Evolutionary conservation across 2,888 invertebrate genomes (phyloP).

Genomic region (Eupelmus urozonus): DNA sequence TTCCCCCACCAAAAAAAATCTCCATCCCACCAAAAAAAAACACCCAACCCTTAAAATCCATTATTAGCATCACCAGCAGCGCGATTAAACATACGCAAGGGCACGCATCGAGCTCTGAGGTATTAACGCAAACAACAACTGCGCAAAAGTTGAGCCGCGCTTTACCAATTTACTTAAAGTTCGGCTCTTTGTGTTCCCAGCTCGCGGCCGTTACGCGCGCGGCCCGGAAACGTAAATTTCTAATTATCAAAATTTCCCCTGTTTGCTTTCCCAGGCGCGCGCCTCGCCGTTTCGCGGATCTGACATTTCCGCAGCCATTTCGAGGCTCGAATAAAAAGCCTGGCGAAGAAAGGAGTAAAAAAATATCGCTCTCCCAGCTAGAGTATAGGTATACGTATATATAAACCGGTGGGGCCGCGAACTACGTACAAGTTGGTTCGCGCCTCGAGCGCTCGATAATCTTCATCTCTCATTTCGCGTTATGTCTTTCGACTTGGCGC

Average conservation of each 20-base stretch:
- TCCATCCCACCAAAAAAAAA: too few relatives aligned
- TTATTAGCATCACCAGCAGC: too few relatives aligned
- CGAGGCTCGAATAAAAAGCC: conserved; percentile 23
- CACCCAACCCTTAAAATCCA: too few relatives aligned
- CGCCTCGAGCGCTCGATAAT: conserved; percentile 34
- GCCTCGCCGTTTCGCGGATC: not conserved
- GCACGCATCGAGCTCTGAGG: too few relatives aligned
- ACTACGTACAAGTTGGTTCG: conserved; percentile 4
- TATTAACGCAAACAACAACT: not conserved
- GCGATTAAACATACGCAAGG: too few relatives aligned
- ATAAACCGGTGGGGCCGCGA: not conserved
- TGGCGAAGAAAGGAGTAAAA: not conserved
- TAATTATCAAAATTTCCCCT: conserved; percentile 28
- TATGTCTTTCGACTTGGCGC: conserved; percentile 44
- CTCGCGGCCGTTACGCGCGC: not conserved
- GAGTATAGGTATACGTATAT: not conserved
- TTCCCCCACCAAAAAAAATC: too few relatives aligned
- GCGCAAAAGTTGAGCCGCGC: not conserved
- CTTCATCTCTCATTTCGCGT: conserved; percentile 43
- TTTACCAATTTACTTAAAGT: conserved; percentile 20
- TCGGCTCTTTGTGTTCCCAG: conserved; percentile 10
- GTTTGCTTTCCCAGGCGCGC: not conserved
- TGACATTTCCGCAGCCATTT: conserved; percentile 36
- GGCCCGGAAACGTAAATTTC: conserved; percentile 26
- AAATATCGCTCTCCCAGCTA: conserved; percentile 1